These are phyloP conservation scores for Pavo muticus DNA, from an alignment of 2,113 vertebrate genomes.

Conservation along the genomic window DNA sequence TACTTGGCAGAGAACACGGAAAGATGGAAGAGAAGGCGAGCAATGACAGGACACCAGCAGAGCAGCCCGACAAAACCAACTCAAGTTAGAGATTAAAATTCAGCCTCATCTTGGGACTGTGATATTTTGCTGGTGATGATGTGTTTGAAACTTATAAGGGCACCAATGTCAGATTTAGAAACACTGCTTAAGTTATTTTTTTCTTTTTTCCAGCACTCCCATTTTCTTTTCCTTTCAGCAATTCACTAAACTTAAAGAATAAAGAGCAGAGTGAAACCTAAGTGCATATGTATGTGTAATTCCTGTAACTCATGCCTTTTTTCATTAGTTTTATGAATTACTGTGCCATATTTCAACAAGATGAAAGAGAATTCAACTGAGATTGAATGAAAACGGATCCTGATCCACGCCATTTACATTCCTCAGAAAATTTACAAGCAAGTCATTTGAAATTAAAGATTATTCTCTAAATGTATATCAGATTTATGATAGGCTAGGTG, in stretches of 20 bases:
- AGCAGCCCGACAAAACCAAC: background rate
- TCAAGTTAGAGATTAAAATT: background rate
- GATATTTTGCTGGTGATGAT: background rate
- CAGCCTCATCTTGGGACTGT: background rate
- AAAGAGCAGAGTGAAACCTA: background rate
- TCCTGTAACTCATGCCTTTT: background rate
- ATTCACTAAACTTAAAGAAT: background rate
- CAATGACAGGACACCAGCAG: background rate
- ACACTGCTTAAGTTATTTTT: background rate
- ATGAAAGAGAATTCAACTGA: background rate
- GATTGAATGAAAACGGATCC: background rate
- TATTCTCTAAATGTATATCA: background rate
- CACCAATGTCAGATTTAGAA: background rate
- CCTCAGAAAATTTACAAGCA: background rate
- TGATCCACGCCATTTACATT: background rate
- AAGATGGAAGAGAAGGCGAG: background rate
- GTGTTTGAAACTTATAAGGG: background rate
- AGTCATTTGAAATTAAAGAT: background rate
- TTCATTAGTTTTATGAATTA: background rate
- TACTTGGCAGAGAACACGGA: background rate
- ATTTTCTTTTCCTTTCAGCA: background rate
- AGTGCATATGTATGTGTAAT: rapidly evolving
- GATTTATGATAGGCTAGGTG: background rate
- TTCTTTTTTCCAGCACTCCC: background rate
- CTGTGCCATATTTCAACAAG: background rate